Evolutionary conservation across 2,888 invertebrate genomes (phyloP), one percentile per base, ranked within the genome.

Genomic region (Trissolcus brochymenae): DNA sequence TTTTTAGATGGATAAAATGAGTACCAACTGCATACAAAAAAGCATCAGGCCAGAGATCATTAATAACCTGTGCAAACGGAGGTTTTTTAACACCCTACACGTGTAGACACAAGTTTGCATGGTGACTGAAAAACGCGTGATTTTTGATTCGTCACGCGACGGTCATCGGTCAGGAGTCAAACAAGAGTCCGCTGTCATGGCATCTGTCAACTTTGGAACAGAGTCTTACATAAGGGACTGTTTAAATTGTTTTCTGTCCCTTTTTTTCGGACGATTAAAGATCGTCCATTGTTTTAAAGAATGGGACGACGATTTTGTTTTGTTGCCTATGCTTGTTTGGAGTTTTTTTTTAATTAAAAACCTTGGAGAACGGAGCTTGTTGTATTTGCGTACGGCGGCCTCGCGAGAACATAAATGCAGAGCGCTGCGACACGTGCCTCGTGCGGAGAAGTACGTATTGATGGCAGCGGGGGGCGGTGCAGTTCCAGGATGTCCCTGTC

Each of bases 401-500:
- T 85, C 84, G 86, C 86, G 16, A 16, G 46, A 46, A 11, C 16
- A 86, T 85, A 83, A 83, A 84, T 85, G 79, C 81, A 75, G 83
- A 82, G 66, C 11, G 80, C 78, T 76, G 79, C 81, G 85, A 83
- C 87, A 86, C 87, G 87, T 86, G 87, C 82, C 84, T 80, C 81
- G 79, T 80, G 80, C 68, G 60, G 80, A 79, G 82, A 80, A 82
- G 82, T 82, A 78, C 73, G 81, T 81, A 84, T 82, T 84, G 84
- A 85, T 84, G 81, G 81, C 81, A 72, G 78, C 55, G 55, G 72
- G 80, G 68, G 75, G 35, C 68, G 76, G 78, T 79, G 82, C 80
- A 73, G 82, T 79, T 79, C 75, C 80, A 79, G 76, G 81, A 82
- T 76, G 71, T 78, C 81, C 81, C 81, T 81, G 83, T 82, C 83